These are phyloP conservation scores for Pristionchus exspectatus DNA, from an alignment of 2,888 invertebrate genomes.

Conservation along the genomic window DNA sequence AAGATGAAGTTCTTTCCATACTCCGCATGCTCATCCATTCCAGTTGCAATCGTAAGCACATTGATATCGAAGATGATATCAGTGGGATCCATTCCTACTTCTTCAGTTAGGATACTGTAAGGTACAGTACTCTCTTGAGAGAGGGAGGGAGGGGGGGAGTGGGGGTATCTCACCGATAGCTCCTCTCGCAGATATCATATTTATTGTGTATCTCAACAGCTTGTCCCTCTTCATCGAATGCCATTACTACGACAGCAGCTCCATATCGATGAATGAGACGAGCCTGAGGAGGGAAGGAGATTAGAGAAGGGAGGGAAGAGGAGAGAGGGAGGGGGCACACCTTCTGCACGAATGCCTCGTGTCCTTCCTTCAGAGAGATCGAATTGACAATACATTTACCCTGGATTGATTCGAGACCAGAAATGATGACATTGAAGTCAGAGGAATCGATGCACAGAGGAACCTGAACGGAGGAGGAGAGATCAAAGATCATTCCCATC, in stretches of 20 bases:
- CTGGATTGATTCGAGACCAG: slow-evolving; percentile 82
- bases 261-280: slow-evolving; percentile 81
- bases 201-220: slow-evolving; percentile 82
- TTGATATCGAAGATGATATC: slow-evolving; percentile 84
- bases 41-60: slow-evolving; percentile 84
- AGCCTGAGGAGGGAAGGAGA: slow-evolving; percentile 78
- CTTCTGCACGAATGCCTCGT: slow-evolving; percentile 81
- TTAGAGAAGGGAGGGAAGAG: not conserved
- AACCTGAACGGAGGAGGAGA: slow-evolving; percentile 78
- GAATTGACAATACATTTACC: slow-evolving; percentile 84
- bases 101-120: slow-evolving; percentile 81
- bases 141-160: too few species aligned
- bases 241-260: slow-evolving; percentile 83
- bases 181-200: slow-evolving; percentile 82
- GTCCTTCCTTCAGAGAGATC: slow-evolving; percentile 83
- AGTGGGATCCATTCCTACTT: slow-evolving; percentile 82
- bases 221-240: slow-evolving; percentile 84
- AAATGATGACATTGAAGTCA: slow-evolving; percentile 83
- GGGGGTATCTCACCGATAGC: slow-evolving; percentile 59
- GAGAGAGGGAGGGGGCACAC: slow-evolving; percentile 43
- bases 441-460: slow-evolving; percentile 84
- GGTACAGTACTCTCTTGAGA: slow-evolving; percentile 61
- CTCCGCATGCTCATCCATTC: slow-evolving; percentile 83
- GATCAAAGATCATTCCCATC: not conserved
- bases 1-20: slow-evolving; percentile 83